Conservation (phyloP, 2,113 vertebrate genomes). For the Callocephalon fimbriatum region DNA sequence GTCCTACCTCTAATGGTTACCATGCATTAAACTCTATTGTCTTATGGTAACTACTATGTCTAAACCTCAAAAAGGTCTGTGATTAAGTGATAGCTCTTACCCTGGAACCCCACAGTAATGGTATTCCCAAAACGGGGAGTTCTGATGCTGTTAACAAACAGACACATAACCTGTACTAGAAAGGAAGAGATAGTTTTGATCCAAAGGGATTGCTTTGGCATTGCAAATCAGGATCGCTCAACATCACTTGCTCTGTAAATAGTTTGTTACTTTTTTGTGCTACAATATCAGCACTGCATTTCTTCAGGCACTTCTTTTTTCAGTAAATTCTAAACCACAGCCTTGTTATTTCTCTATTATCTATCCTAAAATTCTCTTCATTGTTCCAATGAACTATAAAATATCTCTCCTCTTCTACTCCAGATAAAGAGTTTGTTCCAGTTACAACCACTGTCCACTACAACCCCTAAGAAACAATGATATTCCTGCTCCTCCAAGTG, state of each 20-base stretch:
- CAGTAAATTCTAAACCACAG: background rate
- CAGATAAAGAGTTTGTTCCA: background rate
- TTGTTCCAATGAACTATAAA: background rate
- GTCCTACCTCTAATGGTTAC: background rate
- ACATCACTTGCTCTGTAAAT: background rate
- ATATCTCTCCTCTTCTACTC: background rate
- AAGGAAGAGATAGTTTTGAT: background rate
- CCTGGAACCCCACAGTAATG: background rate
- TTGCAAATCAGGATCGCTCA: background rate
- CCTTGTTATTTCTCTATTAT: background rate
- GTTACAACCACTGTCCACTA: background rate
- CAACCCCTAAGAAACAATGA: background rate
- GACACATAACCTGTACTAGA: background rate
- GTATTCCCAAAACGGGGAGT: background rate
- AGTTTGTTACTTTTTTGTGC: background rate
- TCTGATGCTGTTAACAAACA: background rate
- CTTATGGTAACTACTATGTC: background rate
- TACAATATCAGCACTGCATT: background rate
- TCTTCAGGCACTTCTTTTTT: background rate
- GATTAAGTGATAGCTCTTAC: background rate
- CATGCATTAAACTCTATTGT: background rate
- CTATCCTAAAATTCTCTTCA: background rate
- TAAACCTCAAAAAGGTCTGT: background rate
- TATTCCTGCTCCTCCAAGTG: background rate
- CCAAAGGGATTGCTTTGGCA: background rate